Conservation (phyloP, 2,797 vertebrate species). For the Hozukius guyotensis region DNA sequence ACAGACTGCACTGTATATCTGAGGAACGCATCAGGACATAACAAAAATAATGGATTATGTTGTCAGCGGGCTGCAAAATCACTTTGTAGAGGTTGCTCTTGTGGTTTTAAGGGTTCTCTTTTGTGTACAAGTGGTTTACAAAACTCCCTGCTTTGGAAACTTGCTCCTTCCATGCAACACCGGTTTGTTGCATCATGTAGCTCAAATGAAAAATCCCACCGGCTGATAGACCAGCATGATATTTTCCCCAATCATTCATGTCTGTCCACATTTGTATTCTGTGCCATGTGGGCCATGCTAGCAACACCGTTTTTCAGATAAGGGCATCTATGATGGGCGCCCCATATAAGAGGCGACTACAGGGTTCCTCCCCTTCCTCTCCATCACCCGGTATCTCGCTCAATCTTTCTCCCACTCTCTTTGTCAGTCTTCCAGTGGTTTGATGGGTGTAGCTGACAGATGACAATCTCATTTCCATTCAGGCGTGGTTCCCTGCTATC, state of each 20-base stretch:
- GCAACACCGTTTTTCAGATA: constrained; percentile 43
- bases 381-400: constrained; percentile 57
- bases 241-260: constrained; percentile 37
- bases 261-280: constrained; percentile 57
- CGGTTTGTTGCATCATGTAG: constrained; percentile 31
- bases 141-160: constrained; percentile 19
- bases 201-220: constrained; percentile 37
- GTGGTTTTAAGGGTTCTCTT: constrained; percentile 3
- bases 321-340: constrained; percentile 44
- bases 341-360: constrained; percentile 33
- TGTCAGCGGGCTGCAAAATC: constrained; percentile 1
- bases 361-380: constrained; percentile 55
- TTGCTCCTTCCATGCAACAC: constrained; percentile 11
- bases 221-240: constrained; percentile 27
- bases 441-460: constrained; percentile 78
- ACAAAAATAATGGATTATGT: constrained; percentile 11
- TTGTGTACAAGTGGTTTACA: constrained; percentile 19
- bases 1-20: constrained; percentile 1
- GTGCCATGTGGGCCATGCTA: constrained; percentile 35
- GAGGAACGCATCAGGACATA: constrained; percentile 4
- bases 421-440: constrained; percentile 70
- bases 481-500: constrained; percentile 70
- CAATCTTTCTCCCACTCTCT: constrained; percentile 63
- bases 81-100: background rate
- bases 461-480: constrained; percentile 82